Percentiles rank a stretch among this genome's conserved stretches.
phyloP scores from a whole-genome alignment of 2,797 vertebrate genomes.

The Smutsia gigantea region DNA sequence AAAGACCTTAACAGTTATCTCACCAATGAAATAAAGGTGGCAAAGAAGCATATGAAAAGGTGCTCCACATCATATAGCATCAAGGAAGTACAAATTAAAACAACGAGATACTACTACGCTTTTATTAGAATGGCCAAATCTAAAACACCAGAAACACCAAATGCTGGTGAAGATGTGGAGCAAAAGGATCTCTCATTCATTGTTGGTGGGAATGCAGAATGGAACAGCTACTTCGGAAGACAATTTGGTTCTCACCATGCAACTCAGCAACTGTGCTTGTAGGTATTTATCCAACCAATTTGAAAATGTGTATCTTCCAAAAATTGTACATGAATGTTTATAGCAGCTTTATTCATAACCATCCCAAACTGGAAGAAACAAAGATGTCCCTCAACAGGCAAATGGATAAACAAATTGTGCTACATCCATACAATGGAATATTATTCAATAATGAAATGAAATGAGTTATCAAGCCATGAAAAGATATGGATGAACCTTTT shows the following conservation, averaged over 20 bases:
- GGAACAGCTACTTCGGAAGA: background rate
- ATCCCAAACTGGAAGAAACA: background rate
- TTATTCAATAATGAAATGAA: background rate
- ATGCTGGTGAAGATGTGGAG: background rate
- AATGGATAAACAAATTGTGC: background rate
- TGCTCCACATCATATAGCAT: background rate
- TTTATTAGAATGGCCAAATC: background rate
- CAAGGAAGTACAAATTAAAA: background rate
- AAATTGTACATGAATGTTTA: background rate
- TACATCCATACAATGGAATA: background rate
- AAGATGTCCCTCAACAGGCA: background rate
- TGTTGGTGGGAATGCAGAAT: background rate
- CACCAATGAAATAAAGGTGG: background rate
- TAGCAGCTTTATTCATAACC: background rate
- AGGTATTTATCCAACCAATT: background rate
- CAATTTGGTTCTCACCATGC: background rate
- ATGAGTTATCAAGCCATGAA: background rate
- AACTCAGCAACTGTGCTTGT: background rate
- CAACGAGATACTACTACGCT: background rate
- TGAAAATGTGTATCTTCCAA: background rate
- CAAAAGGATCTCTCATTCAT: background rate
- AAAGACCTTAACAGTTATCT: background rate
- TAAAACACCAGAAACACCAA: too few species aligned
- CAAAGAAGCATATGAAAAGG: background rate
- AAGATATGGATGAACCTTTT: background rate